Evolutionary conservation across 2,113 vertebrate species (phyloP).

Genomic region (Carollia perspicillata): DNA sequence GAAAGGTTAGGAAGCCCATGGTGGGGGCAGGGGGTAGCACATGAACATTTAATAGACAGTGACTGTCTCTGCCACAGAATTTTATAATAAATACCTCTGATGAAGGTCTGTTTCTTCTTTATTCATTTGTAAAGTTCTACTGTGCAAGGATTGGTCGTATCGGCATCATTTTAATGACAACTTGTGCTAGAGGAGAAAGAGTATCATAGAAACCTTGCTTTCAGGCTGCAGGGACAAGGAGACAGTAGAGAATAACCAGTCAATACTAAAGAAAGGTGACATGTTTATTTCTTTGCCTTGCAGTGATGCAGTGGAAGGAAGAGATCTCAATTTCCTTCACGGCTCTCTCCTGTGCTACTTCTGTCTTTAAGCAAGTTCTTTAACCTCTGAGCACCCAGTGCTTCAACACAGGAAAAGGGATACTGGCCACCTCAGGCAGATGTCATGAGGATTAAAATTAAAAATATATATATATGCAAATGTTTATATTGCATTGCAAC

Average conservation of each 20-base stretch:
- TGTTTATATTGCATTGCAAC: neutral
- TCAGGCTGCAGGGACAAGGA: neutral
- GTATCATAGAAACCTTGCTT: constrained; percentile 28
- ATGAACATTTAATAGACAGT: neutral
- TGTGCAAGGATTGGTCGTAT: neutral
- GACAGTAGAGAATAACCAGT: constrained; percentile 37
- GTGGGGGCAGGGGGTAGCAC: no score
- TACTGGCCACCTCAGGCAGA: neutral
- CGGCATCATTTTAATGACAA: constrained; percentile 36
- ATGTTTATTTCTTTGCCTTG: constrained; percentile 61
- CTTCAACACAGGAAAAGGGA: neutral
- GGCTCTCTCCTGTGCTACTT: neutral
- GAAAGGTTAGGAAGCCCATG: neutral
- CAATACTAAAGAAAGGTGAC: constrained; percentile 36
- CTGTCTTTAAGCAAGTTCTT: neutral
- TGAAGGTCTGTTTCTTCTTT: constrained; percentile 25
- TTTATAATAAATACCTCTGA: neutral
- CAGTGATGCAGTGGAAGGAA: constrained; percentile 13
- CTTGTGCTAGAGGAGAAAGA: constrained; percentile 33
- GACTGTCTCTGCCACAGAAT: neutral
- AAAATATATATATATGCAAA: neutral
- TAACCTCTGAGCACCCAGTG: neutral
- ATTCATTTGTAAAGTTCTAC: neutral
- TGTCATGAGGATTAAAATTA: neutral
- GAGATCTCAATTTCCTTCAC: constrained; percentile 9